Evolutionary conservation across 2,113 vertebrate genomes (phyloP), one percentile per base, ranked within the genome.

Genomic region (Deroptyus accipitrinus): DNA sequence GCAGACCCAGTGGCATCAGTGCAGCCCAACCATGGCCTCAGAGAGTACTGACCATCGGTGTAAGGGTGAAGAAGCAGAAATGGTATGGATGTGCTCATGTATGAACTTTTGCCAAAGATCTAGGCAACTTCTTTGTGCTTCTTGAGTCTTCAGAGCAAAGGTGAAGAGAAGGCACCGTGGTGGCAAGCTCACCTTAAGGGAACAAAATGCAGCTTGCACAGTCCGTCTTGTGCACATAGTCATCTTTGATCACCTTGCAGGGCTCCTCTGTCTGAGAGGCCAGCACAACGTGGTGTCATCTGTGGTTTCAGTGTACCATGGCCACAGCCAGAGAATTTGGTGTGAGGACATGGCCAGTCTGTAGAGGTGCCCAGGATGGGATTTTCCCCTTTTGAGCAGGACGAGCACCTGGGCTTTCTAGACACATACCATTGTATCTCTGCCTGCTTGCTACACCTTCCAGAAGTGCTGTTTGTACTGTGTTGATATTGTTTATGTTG

Each of bases 401-500:
- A 86, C 7, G 6, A 83, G 51, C 46, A 66, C 37, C n/a, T 83
- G 75, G 35, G 10, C 70, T 93, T 86, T 81, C 86, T 48, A 39
- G 24, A 57, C 59, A 46, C 1, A 0, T 42, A 90, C 49, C 70
- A 80, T 67, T 81, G 12, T 85, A 89, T 91, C 69, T 88, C 69
- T 94, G n/a, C 46, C 41, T 70, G 51, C 81, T 89, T 84, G 48
- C 78, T 95, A 4, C 52, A 48, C 42, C 57, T 89, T 92, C 62
- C 74, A 91, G 35, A 92, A 89, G 70, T 73, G 30, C 30, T 93
- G 61, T 92, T 94, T 94, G 81, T 97, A 78, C 69, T 89, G 17
- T 75, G 61, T 62, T 87, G 93, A 79, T 91, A 84, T 2, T 95
- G 81, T 94, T 95, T 94, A 87, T 89, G 55, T 52, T 87, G 84